Base-by-base conservation (phyloP, 2,888 invertebrate species). In the Pteria penguin region DNA sequence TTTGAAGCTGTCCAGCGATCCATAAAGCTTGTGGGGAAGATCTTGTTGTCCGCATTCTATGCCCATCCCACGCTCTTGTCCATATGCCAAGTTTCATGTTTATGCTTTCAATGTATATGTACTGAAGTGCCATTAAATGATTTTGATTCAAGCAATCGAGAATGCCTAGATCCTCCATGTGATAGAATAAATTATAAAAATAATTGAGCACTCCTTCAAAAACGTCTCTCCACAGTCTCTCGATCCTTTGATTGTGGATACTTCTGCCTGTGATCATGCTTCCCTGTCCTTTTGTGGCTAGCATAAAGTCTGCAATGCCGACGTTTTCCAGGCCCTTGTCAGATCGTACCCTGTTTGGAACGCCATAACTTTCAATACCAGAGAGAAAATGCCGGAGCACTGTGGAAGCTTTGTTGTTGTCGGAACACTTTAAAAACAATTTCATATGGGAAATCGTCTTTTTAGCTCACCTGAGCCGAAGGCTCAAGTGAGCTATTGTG, bases 211-310 rank as follows among this genome's bases (percentile, higher is more conserved):
- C 57, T 29, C 68, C 68, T 32, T 68, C 68, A 32, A 29, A 68
- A 11, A 68, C 68, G 27, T 68, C 68, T n/a, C 58, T 11, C 70
- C 70, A 70, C 3, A 58, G 27, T 45, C 58, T 18, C 36, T 58
- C 69, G 22, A 60, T 69, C 11, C 69, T 31, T 26, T 69, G 70
- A n/a, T 69, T 69, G n/a, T 69, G 69, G 36, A 60, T 69, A 18
- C 68, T 68, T 68, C 27, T 55, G 27, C 69, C 60, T 29, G 69
- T 69, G 11, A 69, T 33, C 33, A 69, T 69, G 2, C 58, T 22
- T 24, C 22, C 26, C 29, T 27, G 4, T 4, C 61, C 61, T 60
- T 45, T 36, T 29, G 14, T 36, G 8, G 2, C 4, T n/a, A 70
- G 18, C 70, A 70, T 70, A 24, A 26, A 70, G 29, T 70, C 70